Percentiles rank a stretch among this genome's conserved stretches.
Conservation (phyloP, 2,797 vertebrate genomes). For the Pangasius krempfi region DNA sequence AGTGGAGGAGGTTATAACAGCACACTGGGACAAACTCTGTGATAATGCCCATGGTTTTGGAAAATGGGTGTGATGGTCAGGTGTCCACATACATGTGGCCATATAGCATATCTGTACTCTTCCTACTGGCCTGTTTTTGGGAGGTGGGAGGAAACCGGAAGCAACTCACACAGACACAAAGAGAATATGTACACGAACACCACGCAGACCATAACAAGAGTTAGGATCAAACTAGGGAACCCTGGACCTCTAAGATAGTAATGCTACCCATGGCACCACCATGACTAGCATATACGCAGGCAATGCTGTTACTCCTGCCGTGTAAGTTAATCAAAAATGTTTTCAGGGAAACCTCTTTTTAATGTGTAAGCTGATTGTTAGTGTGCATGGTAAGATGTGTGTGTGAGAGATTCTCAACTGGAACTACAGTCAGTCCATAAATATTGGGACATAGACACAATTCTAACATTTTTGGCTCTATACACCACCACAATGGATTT, state of each 20-base stretch:
- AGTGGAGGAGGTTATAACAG: neutral
- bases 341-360: neutral
- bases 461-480: too few relatives aligned
- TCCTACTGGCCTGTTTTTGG: neutral
- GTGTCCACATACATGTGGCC: too few relatives aligned
- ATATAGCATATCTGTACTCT: neutral
- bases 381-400: neutral
- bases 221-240: neutral
- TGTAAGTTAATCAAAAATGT: too few relatives aligned
- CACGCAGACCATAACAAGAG: neutral
- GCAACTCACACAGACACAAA: too few relatives aligned
- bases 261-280: neutral
- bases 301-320: too few relatives aligned
- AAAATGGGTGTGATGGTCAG: neutral
- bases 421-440: too few relatives aligned
- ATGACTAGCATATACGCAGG: neutral
- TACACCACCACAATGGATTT: too few relatives aligned
- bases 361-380: too few relatives aligned
- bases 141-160: neutral
- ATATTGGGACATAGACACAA: too few relatives aligned
- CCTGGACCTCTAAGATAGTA: neutral
- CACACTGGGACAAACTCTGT: neutral
- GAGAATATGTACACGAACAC: neutral
- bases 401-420: neutral
- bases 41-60: neutral